phyloP scores from a whole-genome alignment of 2,888 invertebrate species.

The Troilus luridus region DNA sequence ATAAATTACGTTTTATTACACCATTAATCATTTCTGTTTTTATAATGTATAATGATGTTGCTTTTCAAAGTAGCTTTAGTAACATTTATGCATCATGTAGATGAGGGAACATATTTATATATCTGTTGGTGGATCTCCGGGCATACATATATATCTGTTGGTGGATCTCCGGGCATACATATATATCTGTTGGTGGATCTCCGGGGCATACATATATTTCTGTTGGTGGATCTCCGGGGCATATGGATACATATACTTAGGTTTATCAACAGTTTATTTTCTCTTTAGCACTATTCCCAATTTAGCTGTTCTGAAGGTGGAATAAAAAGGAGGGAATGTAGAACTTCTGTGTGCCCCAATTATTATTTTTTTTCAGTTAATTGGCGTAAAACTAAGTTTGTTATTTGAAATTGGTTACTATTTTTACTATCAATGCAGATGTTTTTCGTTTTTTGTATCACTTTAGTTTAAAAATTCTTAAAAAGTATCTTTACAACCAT shows the following conservation, averaged over 20 bases:
- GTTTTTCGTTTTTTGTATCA: no score
- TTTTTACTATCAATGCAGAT: no score
- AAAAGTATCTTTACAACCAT: no score
- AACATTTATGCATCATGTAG: not conserved
- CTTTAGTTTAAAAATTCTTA: no score
- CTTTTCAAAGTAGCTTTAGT: constrained; percentile 10
- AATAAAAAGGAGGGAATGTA: no score
- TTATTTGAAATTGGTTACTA: no score
- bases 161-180: not conserved
- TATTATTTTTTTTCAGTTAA: no score
- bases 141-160: not conserved
- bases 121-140: not conserved
- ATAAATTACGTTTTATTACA: not conserved
- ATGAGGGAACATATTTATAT: constrained; percentile 5
- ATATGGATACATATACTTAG: not conserved
- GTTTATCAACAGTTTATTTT: not conserved
- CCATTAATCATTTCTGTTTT: constrained; percentile 4
- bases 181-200: not conserved
- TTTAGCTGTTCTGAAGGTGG: not conserved
- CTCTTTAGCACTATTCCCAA: not conserved
- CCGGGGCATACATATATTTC: not conserved
- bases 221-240: no score
- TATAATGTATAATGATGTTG: constrained; percentile 1
- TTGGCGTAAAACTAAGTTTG: no score
- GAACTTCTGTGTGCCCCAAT: no score